A percentile compares a stretch with the other conserved stretches of the same genome.
Conservation (phyloP, 23 tunicate species). For the Ciona savignyi region DNA sequence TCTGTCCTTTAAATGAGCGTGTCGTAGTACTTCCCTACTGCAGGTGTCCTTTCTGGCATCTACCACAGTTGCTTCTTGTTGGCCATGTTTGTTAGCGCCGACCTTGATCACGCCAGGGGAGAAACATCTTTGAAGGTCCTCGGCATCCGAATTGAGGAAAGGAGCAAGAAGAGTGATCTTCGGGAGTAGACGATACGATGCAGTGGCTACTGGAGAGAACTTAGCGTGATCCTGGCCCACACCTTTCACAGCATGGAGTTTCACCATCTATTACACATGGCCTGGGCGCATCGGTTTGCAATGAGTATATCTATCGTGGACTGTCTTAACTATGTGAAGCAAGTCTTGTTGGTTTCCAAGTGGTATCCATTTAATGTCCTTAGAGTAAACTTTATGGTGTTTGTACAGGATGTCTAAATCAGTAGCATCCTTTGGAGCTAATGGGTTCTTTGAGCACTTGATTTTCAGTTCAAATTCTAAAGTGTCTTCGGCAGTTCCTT, state of each 20-base stretch:
- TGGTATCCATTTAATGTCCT: conserved; percentile 81
- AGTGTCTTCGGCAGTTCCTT: conserved; percentile 39
- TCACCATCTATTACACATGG: conserved; percentile 32
- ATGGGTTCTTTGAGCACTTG: conserved; percentile 56
- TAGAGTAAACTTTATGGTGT: conserved; percentile 57
- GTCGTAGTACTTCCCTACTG: conserved; percentile 74
- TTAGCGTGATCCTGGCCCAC: conserved; percentile 89
- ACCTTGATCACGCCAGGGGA: conserved; percentile 86
- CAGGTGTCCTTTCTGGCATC: conserved; percentile 72
- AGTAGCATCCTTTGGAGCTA: conserved; percentile 63
- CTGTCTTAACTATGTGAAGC: conserved; percentile 40
- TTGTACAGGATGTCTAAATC: conserved; percentile 42
- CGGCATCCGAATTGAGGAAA: conserved; percentile 40
- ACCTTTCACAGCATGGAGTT: conserved; percentile 89
- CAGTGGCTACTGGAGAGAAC: conserved; percentile 89
- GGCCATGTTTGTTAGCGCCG: conserved; percentile 29
- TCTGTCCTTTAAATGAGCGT: conserved; percentile 50
- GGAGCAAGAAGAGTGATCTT: conserved; percentile 44
- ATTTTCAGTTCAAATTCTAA: conserved; percentile 64
- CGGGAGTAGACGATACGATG: conserved; percentile 79
- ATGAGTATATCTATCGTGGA: too few species aligned
- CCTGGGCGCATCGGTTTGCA: conserved; percentile 92
- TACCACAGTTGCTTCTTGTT: conserved; percentile 53
- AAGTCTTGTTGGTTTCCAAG: conserved; percentile 65
- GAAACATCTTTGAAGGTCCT: conserved; percentile 55